Percentiles rank a stretch among this genome's conserved stretches.
Evolutionary conservation across 2,888 invertebrate species (phyloP).

Genomic region (Rotaria macrura): DNA sequence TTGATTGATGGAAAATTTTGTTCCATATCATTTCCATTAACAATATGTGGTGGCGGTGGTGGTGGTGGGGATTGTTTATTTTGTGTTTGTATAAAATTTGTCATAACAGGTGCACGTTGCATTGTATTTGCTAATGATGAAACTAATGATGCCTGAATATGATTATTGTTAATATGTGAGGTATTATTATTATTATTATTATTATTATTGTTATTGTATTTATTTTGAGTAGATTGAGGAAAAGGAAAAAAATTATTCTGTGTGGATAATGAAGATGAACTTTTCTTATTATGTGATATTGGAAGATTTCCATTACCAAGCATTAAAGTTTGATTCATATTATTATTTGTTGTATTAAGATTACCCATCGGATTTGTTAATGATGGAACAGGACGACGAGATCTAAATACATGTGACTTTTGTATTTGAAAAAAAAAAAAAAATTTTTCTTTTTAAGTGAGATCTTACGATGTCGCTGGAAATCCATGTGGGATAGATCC

Average conservation of each 20-base stretch:
- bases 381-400: constrained; percentile 15
- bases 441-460: no score
- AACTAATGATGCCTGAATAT: neutral
- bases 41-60: neutral
- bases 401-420: neutral
- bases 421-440: no score
- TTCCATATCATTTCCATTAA: neutral
- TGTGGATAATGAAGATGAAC: neutral
- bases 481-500: constrained; percentile 4
- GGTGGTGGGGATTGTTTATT: neutral
- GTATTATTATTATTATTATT: no score
- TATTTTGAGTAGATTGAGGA: neutral
- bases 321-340: neutral
- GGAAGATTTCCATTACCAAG: neutral
- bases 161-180: no score
- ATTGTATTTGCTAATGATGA: neutral
- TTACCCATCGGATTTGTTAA: neutral
- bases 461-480: neutral
- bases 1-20: constrained; percentile 23
- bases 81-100: neutral
- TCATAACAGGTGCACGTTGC: neutral
- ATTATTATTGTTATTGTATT: neutral
- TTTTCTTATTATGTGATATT: neutral
- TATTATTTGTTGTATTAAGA: neutral
- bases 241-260: constrained; percentile 18